Percentiles rank a stretch among this genome's conserved stretches.
Evolutionary conservation across 1,140 invertebrate species (phyloP).

Genomic region (Gerris buenoi): DNA sequence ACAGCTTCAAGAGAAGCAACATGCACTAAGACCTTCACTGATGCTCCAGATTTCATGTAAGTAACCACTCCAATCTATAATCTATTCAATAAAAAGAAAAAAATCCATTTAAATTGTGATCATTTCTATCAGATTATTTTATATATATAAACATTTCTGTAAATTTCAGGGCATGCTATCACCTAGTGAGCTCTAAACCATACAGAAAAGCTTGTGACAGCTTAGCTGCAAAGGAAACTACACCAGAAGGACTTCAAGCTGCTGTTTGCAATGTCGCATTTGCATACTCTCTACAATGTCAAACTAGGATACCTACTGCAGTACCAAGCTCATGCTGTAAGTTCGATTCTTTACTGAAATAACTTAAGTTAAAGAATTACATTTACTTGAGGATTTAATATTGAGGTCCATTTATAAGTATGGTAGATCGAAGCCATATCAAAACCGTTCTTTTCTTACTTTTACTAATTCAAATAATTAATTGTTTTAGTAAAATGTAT

Average conservation of each 20-base stretch:
- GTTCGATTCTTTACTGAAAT: neutral
- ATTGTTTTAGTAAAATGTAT: neutral
- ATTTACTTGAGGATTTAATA: neutral
- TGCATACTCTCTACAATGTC: neutral
- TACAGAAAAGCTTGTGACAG: neutral
- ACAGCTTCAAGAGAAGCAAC: neutral
- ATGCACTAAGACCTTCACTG: neutral
- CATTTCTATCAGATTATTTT: neutral
- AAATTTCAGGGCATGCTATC: neutral
- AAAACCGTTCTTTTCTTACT: neutral
- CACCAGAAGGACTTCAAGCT: neutral
- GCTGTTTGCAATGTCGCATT: neutral
- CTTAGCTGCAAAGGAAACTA: neutral
- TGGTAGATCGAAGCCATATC: neutral
- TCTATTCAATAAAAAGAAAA: neutral
- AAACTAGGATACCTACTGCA: neutral
- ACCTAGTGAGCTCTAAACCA: neutral
- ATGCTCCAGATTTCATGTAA: neutral
- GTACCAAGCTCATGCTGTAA: neutral
- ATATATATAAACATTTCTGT: neutral
- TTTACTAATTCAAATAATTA: neutral
- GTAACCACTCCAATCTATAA: neutral
- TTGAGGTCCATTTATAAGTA: neutral
- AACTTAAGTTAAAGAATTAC: neutral
- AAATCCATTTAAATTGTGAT: neutral